Conservation (phyloP, 2,888 invertebrate species). For the Scaptomyza parva region DNA sequence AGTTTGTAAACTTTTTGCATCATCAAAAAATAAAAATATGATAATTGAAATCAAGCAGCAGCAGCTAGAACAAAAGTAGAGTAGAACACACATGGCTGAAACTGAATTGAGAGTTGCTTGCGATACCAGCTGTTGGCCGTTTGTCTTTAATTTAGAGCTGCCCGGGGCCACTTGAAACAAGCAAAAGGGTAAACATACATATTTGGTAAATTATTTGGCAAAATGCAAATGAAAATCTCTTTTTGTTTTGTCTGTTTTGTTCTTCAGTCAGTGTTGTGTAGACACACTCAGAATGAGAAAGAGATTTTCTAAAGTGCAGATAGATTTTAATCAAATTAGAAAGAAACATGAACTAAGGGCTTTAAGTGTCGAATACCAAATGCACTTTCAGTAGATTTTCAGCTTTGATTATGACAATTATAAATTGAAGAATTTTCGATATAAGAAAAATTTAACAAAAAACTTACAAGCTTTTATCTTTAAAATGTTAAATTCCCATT, state of each 20-base stretch:
- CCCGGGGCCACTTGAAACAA: slow-evolving; percentile 45
- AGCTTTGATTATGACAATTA: not conserved
- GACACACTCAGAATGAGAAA: not conserved
- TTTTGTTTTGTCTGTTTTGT: slow-evolving; percentile 35
- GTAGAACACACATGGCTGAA: not conserved
- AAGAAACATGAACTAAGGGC: not conserved
- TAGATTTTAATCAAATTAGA: slow-evolving; percentile 32
- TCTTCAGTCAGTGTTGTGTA: slow-evolving; percentile 1
- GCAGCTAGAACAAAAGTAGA: slow-evolving; percentile 14
- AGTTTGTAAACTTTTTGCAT: slow-evolving; percentile 9
- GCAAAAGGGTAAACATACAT: slow-evolving; percentile 43
- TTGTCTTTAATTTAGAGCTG: slow-evolving; percentile 59
- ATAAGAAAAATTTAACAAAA: not conserved
- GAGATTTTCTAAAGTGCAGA: not conserved
- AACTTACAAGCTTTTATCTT: no score
- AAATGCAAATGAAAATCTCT: slow-evolving; percentile 60
- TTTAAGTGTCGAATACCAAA: not conserved
- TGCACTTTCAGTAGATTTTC: not conserved
- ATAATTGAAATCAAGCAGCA: slow-evolving; percentile 45
- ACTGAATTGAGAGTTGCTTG: not conserved
- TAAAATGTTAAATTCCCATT: not conserved
- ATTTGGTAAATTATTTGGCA: slow-evolving; percentile 60
- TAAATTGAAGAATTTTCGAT: not conserved
- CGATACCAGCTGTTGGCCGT: slow-evolving; percentile 35
- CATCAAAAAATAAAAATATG: slow-evolving; percentile 50